Base-by-base conservation (phyloP, 2,888 invertebrate species). In the Drosophila algonquin region DNA sequence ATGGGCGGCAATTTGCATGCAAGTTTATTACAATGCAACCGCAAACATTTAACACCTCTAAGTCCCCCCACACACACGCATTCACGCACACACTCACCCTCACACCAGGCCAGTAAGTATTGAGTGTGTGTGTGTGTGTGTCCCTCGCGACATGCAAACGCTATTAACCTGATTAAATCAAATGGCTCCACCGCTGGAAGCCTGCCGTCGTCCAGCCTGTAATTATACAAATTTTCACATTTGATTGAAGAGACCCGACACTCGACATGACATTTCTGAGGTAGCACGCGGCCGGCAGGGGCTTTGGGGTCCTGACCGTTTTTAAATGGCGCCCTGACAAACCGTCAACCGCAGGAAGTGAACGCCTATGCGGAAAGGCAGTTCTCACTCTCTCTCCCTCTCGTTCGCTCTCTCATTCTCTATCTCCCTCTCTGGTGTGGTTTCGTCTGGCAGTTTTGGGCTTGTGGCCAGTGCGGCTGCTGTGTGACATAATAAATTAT, bases 401-500 rank as follows among this genome's bases (percentile, higher is more conserved):
- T 5, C 27, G 0, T 14, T 40, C 40, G 5, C 40, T 6, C 40
- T 40, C 40, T 12, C 21, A 3, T 3, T 21, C 21, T 21, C 21
- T 21, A 21, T 40, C 40, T 68, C 76, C 65, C 46, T 45, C 46
- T 48, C 35, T 46, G 63, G 61, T n/a, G 52, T 54, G 52, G 48
- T 47, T 61, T 18, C 24, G 47, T 46, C 52, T 27, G 51, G 55
- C 67, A 69, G 56, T 67, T 76, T 64, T 78, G 63, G 71, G 80
- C 61, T 68, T 69, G 72, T 40, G 75, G 58, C 67, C 55, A 51
- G 18, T 80, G 81, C 63, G 82, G 76, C 73, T 55, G 61, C 80
- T 80, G 80, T 89, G 83, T 82, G 85, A 86, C 88, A 89, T 88
- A 89, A 86, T 86, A 89, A 86, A 86, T 86, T 89, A 86, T 89